phyloP scores from a whole-genome alignment of 2,888 invertebrate genomes.

The Pseudococcus jackbeardsleyi region DNA sequence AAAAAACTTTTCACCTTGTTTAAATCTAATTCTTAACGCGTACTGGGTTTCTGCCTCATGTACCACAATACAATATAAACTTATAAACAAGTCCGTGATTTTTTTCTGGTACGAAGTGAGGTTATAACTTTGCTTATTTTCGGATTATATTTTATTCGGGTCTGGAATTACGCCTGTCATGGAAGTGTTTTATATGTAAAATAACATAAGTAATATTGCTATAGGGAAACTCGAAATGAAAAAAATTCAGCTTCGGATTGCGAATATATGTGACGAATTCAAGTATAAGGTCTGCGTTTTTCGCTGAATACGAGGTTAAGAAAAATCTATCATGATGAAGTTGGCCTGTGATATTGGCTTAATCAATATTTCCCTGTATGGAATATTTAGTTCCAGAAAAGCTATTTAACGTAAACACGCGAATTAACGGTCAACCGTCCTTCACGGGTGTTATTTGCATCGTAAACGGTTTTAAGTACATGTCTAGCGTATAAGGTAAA shows the following conservation, averaged over 20 bases:
- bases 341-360: slow-evolving; percentile 8
- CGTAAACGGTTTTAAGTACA: slow-evolving; percentile 40
- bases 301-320: not conserved
- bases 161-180: not conserved
- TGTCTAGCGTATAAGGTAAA: slow-evolving; percentile 33
- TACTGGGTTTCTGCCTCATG: slow-evolving; percentile 56
- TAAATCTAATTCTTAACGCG: slow-evolving; percentile 61
- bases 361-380: slow-evolving; percentile 1
- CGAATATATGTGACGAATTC: slow-evolving; percentile 14
- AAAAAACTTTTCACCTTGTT: slow-evolving; percentile 58
- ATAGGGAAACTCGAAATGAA: too few relatives aligned
- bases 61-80: slow-evolving; percentile 54
- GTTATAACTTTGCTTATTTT: not conserved
- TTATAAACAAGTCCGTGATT: not conserved
- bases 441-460: slow-evolving; percentile 50
- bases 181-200: not conserved
- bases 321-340: not conserved
- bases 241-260: not conserved
- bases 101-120: not conserved
- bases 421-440: slow-evolving; percentile 42
- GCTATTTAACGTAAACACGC: slow-evolving; percentile 7
- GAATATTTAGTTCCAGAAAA: slow-evolving; percentile 33
- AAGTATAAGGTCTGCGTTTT: not conserved
- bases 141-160: not conserved
- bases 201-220: too few relatives aligned